Evolutionary conservation across 2,888 invertebrate genomes (phyloP), one percentile per base, ranked within the genome.

Genomic region (Branchellion lobata): DNA sequence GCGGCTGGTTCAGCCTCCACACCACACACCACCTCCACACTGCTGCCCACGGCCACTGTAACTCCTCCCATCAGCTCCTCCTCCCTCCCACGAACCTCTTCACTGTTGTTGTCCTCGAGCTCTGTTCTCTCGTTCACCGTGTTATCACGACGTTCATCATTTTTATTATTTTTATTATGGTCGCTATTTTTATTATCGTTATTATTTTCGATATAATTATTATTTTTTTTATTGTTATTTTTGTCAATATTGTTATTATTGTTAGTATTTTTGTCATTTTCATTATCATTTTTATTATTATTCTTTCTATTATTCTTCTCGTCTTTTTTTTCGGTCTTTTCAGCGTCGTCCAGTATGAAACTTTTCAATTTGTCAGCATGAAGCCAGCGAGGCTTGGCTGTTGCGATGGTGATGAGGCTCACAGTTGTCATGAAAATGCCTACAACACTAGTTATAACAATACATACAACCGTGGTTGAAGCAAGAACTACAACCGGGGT

Each of bases 51-150:
- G 11, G 57, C 77, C 33, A 40, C 3, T 24, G 18, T 57, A 11
- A 77, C 61, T n/a, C 33, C 27, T 33, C 31, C 27, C 77, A 77
- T 77, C 21, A 57, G 14, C n/a, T n/a, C n/a, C n/a, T n/a, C n/a
- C n/a, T n/a, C n/a, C n/a, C n/a, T n/a, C n/a, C n/a, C n/a, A n/a
- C n/a, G n/a, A n/a, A n/a, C n/a, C n/a, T n/a, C n/a, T n/a, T n/a
- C n/a, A n/a, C n/a, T n/a, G n/a, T n/a, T n/a, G n/a, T n/a, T n/a
- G n/a, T n/a, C n/a, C n/a, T n/a, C n/a, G n/a, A n/a, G n/a, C n/a
- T n/a, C n/a, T n/a, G n/a, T n/a, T n/a, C n/a, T n/a, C n/a, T n/a
- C n/a, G n/a, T n/a, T n/a, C n/a, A n/a, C n/a, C n/a, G n/a, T n/a
- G n/a, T n/a, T n/a, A n/a, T n/a, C n/a, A n/a, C n/a, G n/a, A n/a